These are phyloP conservation scores for Hyposoter dolosus DNA, from an alignment of 2,888 invertebrate species.

Conservation along the genomic window DNA sequence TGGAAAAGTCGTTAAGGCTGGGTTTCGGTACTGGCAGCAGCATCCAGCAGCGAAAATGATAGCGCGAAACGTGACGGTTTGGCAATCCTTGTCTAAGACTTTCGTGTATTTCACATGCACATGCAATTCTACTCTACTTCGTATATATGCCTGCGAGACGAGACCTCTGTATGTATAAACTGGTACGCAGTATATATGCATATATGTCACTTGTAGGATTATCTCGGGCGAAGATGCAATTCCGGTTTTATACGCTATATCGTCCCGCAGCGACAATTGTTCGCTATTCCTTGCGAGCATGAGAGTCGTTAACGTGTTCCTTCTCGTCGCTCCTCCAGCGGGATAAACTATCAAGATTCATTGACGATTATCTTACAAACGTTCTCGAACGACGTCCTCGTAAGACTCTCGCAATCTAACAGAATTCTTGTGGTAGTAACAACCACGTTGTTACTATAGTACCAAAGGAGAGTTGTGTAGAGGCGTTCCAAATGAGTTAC, in stretches of 20 bases:
- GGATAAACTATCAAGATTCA: conserved; percentile 63
- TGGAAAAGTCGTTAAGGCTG: conserved; percentile 30
- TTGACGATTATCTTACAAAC: conserved; percentile 65
- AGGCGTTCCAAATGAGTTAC: conserved; percentile 39
- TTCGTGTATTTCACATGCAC: conserved; percentile 9
- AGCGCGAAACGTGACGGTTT: conserved; percentile 34
- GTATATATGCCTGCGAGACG: conserved; percentile 7
- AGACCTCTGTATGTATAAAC: conserved; percentile 10
- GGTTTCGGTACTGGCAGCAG: conserved; percentile 26
- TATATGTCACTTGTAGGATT: conserved; percentile 51
- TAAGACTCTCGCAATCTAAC: conserved; percentile 13
- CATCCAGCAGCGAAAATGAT: conserved; percentile 26
- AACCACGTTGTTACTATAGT: not conserved
- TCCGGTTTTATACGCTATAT: conserved; percentile 69
- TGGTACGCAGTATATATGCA: not conserved
- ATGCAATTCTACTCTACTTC: conserved; percentile 18
- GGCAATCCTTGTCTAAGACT: conserved; percentile 23
- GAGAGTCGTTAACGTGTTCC: conserved; percentile 61
- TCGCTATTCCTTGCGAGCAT: conserved; percentile 60
- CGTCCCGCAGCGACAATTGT: conserved; percentile 74
- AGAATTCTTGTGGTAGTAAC: conserved; percentile 44
- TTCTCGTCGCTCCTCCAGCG: conserved; percentile 41
- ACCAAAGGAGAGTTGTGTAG: not conserved
- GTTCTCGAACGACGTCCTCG: conserved; percentile 41
- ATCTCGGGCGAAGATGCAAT: conserved; percentile 74